phyloP scores from a whole-genome alignment of 2,888 invertebrate species.

The Diadromus collaris region DNA sequence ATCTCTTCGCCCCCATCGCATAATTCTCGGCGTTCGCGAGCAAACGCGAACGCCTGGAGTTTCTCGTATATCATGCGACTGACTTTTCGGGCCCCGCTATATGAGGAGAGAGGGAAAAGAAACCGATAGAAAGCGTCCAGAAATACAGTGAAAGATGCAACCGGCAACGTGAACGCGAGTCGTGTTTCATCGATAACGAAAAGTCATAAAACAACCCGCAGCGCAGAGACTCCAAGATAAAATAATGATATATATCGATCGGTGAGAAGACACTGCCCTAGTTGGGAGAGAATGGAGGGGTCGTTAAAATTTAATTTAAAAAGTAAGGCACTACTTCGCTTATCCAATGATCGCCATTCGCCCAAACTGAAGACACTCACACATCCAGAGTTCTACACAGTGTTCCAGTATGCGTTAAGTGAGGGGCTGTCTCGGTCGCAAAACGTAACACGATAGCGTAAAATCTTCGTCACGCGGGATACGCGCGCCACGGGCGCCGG shows the following conservation, averaged over 20 bases:
- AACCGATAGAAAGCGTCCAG: constrained; percentile 3
- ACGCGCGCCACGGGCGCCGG: constrained; percentile 7
- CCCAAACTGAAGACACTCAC: neutral
- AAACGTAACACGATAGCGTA: constrained; percentile 41
- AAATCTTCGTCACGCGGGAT: constrained; percentile 28
- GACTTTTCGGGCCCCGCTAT: constrained; percentile 44
- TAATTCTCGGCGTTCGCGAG: constrained; percentile 1
- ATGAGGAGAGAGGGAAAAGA: constrained; percentile 18
- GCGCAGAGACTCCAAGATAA: neutral
- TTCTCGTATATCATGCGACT: constrained; percentile 58
- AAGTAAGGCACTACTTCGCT: constrained; percentile 43
- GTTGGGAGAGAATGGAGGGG: neutral
- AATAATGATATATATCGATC: constrained; percentile 5
- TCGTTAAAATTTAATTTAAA: constrained; percentile 15
- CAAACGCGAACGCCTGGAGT: constrained; percentile 33
- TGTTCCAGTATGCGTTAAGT: neutral
- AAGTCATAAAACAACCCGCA: constrained; percentile 48
- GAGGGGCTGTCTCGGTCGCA: constrained; percentile 22
- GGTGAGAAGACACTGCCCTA: neutral
- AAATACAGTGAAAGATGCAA: constrained; percentile 9
- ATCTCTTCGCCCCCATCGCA: neutral
- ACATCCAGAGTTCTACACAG: neutral
- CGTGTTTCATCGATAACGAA: constrained; percentile 55
- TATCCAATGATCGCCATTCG: neutral
- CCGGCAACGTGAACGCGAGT: constrained; percentile 15